A percentile compares a stretch with the other conserved stretches of the same genome.
These are phyloP conservation scores for Scelioninae gen. 2 DNA, from an alignment of 2,888 invertebrate genomes.

Conservation along the genomic window DNA sequence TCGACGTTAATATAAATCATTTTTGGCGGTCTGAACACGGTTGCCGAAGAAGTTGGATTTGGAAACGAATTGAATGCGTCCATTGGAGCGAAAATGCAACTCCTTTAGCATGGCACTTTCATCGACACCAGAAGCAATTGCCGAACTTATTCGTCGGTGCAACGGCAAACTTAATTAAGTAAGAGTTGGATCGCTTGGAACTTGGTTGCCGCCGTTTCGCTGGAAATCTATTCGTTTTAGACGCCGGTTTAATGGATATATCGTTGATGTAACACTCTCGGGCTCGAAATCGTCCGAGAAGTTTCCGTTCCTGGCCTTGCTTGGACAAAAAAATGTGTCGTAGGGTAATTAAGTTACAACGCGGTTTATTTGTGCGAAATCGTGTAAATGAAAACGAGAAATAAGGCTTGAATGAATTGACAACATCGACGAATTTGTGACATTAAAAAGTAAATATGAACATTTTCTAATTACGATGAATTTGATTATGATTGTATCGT, in stretches of 20 bases:
- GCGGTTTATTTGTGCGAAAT: too few species aligned
- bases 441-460: too few species aligned
- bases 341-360: too few species aligned
- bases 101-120: conserved; percentile 35
- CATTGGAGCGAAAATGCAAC: conserved; percentile 12
- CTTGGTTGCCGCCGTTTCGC: conserved; percentile 27
- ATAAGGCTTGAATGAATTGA: too few species aligned
- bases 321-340: background rate
- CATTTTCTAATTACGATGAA: too few species aligned
- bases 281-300: conserved; percentile 30
- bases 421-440: too few species aligned
- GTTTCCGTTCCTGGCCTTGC: background rate
- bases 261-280: conserved; percentile 42
- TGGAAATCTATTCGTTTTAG: conserved; percentile 46
- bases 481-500: too few species aligned
- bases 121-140: conserved; percentile 48
- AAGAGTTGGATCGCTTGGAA: conserved; percentile 43
- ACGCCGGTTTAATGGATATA: conserved; percentile 49
- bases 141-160: conserved; percentile 36
- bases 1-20: too few species aligned
- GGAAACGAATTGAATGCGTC: conserved; percentile 14
- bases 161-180: conserved; percentile 52
- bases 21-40: too few species aligned
- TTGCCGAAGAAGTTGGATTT: conserved; percentile 13
- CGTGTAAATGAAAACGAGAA: too few species aligned